These are phyloP conservation scores for Sebastolobus alascanus DNA, from an alignment of 2,797 vertebrate genomes.

Conservation along the genomic window DNA sequence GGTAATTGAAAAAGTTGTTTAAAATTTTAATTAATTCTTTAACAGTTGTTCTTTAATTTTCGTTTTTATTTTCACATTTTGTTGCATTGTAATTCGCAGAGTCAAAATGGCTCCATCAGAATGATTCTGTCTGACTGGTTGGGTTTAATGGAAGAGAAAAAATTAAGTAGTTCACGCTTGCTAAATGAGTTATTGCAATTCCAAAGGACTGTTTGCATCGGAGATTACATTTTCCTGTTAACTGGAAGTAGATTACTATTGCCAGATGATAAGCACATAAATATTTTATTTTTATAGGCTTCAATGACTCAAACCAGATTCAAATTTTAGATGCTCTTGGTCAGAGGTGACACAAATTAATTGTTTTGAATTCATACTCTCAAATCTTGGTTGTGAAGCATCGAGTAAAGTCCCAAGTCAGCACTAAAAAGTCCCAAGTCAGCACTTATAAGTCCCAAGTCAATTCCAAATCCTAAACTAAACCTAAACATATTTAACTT, in stretches of 20 bases:
- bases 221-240: background rate
- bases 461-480: background rate
- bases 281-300: background rate
- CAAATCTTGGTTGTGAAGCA: background rate
- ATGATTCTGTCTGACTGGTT: background rate
- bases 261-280: background rate
- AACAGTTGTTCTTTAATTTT: background rate
- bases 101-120: background rate
- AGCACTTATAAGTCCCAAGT: background rate
- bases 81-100: background rate
- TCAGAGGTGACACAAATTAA: background rate
- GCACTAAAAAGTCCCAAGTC: background rate
- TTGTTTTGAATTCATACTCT: background rate
- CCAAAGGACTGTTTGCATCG: background rate
- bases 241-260: background rate
- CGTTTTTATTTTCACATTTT: background rate
- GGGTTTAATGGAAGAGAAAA: background rate
- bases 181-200: background rate
- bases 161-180: background rate
- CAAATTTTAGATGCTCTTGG: background rate
- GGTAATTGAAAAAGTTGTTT: conserved; percentile 18
- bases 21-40: background rate
- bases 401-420: background rate
- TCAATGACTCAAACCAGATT: background rate
- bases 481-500: background rate